Percentiles rank a stretch among this genome's conserved stretches.
Conservation (phyloP, 2,888 invertebrate genomes). For the Mimumesa dahlbomi region DNA sequence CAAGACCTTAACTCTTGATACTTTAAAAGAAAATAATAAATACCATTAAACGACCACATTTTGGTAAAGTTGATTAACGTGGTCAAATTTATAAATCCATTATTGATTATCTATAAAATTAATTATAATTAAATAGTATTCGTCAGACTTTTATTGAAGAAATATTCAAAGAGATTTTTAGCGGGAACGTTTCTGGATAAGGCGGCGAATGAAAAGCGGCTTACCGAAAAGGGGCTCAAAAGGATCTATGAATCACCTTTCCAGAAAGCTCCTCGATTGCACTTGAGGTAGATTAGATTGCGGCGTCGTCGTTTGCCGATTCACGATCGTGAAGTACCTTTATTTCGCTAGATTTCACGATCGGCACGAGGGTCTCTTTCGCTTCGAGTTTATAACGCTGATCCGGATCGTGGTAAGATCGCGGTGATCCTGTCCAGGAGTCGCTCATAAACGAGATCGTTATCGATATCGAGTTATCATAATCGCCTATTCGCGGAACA, state of each 20-base stretch:
- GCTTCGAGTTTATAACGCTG: conserved; percentile 35
- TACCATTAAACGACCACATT: background rate
- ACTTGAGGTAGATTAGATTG: conserved; percentile 51
- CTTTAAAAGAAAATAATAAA: conserved; percentile 19
- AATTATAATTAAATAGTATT: no score
- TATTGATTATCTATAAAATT: no score
- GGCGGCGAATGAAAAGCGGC: no score
- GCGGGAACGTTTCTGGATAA: no score
- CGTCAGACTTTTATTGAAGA: no score
- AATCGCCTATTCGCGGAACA: conserved; percentile 56
- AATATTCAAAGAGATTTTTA: no score
- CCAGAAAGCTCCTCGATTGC: no score
- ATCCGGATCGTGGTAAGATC: conserved; percentile 38
- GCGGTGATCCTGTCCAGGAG: conserved; percentile 45
- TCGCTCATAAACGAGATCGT: conserved; percentile 63
- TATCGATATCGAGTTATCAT: conserved; percentile 59
- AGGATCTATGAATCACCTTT: no score
- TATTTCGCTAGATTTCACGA: conserved; percentile 41
- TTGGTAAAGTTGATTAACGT: no score
- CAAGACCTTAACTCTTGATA: no score
- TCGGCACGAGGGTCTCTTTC: conserved; percentile 43
- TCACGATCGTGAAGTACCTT: conserved; percentile 44
- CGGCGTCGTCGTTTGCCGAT: conserved; percentile 12
- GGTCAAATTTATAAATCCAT: no score
- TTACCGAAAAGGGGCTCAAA: no score